Evolutionary conservation across 2,113 vertebrate genomes (phyloP), one percentile per base, ranked within the genome.

Genomic region (Psophia crepitans): DNA sequence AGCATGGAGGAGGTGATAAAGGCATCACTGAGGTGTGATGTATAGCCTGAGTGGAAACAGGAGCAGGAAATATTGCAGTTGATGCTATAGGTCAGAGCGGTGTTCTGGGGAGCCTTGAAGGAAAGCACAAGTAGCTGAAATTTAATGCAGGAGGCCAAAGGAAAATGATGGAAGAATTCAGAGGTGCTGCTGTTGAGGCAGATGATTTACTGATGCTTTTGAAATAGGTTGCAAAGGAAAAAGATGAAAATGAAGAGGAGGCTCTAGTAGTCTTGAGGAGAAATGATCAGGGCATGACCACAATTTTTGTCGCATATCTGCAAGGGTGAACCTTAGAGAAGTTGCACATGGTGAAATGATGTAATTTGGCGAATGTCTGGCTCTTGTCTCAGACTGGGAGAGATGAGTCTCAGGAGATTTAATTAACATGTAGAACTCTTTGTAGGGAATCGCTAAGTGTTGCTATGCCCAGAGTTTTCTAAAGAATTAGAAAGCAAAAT

Each of bases 141-240:
- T 92, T 94, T 95, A 95, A 77, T 97, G 87, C 84, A 87, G 63
- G 39, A 94, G 80, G 89, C 89, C 94, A 94, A 89, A 95, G 87
- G 89, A 93, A 91, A 70, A 89, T n/a, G 75, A 89, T 60, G 43
- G 91, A 89, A 89, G 81, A 95, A 92, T 94, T 93, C 89, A 85
- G 84, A 92, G 89, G 81, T 95, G 84, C 77, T 0, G 0, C 49
- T 94, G 95, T 54, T 65, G 70, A 85, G 84, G 74, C 70, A 74
- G 84, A 69, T 95, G 94, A 97, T 97, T 97, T 97, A 97, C 61
- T 41, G 92, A 89, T 70, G 93, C 33, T 23, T 91, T 95, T 95
- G 87, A 91, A 96, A 91, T 73, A 85, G 77, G 73, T 70, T 95
- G 83, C 76, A 81, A 84, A 74, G 76, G 73, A 86, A 84, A 92